A percentile compares a stretch with the other conserved stretches of the same genome.
Conservation (phyloP, 2,888 invertebrate genomes). For the Dicyrtoma fusca region DNA sequence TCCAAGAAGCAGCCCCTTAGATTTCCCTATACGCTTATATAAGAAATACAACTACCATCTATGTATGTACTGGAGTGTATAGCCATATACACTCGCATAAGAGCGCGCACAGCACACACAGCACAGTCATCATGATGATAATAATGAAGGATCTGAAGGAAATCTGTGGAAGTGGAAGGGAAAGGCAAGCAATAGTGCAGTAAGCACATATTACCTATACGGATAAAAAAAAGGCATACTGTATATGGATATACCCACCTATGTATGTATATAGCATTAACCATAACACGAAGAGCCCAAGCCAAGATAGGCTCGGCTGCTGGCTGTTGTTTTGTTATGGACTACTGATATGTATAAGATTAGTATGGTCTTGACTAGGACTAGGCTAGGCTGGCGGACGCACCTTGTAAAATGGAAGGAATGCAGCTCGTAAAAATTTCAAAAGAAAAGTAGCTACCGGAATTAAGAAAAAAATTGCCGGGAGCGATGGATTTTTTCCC, state of each 20-base stretch:
- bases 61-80: too few species aligned
- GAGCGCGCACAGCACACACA: too few species aligned
- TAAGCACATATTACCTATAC: background rate
- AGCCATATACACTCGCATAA: too few species aligned
- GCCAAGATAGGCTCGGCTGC: too few species aligned
- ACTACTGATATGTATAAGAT: background rate
- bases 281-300: too few species aligned
- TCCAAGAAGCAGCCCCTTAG: too few species aligned
- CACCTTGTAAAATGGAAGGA: slow-evolving; percentile 54
- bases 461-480: slow-evolving; percentile 54
- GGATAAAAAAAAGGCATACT: background rate
- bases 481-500: slow-evolving; percentile 44
- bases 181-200: background rate
- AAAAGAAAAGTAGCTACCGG: slow-evolving; percentile 57
- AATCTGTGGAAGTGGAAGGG: slow-evolving; percentile 1
- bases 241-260: background rate
- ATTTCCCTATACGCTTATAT: too few species aligned
- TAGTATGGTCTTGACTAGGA: background rate
- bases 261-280: too few species aligned
- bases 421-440: slow-evolving; percentile 57
- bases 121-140: background rate
- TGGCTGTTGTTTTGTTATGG: too few species aligned
- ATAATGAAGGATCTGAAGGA: background rate
- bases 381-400: slow-evolving; percentile 49
- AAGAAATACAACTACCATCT: too few species aligned